These are phyloP conservation scores for Pocillopora damicornis DNA, from an alignment of 64 coral and sea anemone genomes.

Conservation along the genomic window DNA sequence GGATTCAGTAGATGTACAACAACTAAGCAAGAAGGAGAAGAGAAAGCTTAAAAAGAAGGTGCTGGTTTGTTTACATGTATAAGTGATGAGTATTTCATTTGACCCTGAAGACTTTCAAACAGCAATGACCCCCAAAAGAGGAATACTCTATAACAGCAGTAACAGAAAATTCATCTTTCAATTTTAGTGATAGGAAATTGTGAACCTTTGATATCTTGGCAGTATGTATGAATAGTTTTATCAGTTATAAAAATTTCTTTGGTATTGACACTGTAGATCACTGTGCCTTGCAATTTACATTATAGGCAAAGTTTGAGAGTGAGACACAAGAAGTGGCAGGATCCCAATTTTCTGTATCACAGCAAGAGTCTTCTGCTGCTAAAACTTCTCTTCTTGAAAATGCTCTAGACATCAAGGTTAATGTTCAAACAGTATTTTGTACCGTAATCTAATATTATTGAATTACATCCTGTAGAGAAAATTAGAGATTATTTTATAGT, in stretches of 20 bases:
- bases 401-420: constrained; percentile 94
- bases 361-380: constrained; percentile 80
- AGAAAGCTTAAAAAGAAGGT: constrained; percentile 91
- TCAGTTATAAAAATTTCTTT: too few species aligned
- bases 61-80: background rate
- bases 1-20: constrained; percentile 51
- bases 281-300: background rate
- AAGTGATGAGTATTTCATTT: too few species aligned
- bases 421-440: background rate
- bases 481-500: too few species aligned
- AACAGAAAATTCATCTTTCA: too few species aligned
- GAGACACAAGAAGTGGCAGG: constrained; percentile 82
- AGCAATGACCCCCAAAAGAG: too few species aligned
- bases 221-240: too few species aligned
- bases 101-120: too few species aligned
- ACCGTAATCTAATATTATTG: too few species aligned
- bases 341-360: constrained; percentile 96
- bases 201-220: too few species aligned
- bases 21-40: constrained; percentile 86
- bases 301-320: constrained; percentile 77
- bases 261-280: background rate
- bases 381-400: constrained; percentile 82
- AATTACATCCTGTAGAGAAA: too few species aligned
- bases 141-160: too few species aligned
- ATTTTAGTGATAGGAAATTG: too few species aligned